These are phyloP conservation scores for Norana najaformis DNA, from an alignment of 2,888 invertebrate species.

Conservation along the genomic window DNA sequence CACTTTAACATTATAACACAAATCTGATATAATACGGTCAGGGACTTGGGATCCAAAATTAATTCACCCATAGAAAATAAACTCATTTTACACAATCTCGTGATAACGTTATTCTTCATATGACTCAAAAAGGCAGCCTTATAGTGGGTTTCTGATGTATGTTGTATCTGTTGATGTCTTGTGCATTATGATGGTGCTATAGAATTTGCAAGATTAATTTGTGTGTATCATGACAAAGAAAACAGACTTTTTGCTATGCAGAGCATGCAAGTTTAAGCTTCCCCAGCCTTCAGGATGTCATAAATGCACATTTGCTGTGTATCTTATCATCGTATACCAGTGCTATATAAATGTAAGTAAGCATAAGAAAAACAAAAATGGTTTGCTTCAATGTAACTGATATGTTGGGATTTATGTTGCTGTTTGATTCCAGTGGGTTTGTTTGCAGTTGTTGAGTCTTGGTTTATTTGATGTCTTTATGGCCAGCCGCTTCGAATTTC, in stretches of 20 bases:
- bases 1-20: not conserved
- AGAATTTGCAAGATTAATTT: too few relatives aligned
- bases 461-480: not conserved
- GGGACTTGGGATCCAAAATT: not conserved
- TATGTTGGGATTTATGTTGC: not conserved
- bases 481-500: not conserved
- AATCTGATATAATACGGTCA: not conserved
- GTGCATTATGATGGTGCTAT: too few relatives aligned
- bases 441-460: not conserved
- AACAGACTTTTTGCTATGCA: too few relatives aligned
- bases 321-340: not conserved
- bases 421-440: not conserved
- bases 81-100: not conserved
- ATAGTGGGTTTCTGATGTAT: not conserved
- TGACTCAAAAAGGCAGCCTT: not conserved
- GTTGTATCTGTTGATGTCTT: too few relatives aligned
- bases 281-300: not conserved
- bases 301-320: not conserved
- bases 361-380: too few relatives aligned
- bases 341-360: too few relatives aligned
- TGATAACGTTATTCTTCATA: not conserved
- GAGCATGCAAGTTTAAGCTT: not conserved
- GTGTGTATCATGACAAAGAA: too few relatives aligned
- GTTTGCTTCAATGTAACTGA: not conserved
- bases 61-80: not conserved